Conservation (phyloP, 1,140 invertebrate genomes). For the Pachyrhynchus sulphureomaculatus region DNA sequence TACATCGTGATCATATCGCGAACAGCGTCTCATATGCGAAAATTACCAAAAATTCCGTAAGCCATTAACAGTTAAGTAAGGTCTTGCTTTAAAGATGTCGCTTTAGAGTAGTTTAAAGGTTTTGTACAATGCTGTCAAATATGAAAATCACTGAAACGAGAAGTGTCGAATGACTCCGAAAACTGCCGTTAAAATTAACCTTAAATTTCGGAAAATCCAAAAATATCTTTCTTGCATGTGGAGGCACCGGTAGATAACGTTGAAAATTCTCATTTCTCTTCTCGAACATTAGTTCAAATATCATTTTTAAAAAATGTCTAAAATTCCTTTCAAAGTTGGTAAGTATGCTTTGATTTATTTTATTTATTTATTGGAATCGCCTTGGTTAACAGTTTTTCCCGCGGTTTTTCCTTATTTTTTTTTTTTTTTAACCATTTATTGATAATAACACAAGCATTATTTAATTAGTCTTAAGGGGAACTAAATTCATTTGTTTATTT, state of each 20-base stretch:
- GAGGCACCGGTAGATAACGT: background rate
- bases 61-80: too few species aligned
- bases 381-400: background rate
- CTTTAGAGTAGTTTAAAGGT: too few species aligned
- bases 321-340: slow-evolving; percentile 44
- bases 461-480: too few species aligned
- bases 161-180: background rate
- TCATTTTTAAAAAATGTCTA: slow-evolving; percentile 38
- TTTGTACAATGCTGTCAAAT: too few species aligned
- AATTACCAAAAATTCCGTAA: too few species aligned
- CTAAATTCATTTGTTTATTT: slow-evolving; percentile 21
- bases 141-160: too few species aligned
- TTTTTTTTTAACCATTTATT: too few species aligned
- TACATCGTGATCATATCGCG: too few species aligned
- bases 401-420: too few species aligned
- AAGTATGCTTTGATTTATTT: slow-evolving; percentile 29
- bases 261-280: background rate
- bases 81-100: too few species aligned
- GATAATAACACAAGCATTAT: too few species aligned
- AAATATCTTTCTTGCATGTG: background rate
- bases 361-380: slow-evolving; percentile 3
- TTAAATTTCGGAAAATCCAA: background rate
- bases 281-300: background rate
- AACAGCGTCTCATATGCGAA: too few species aligned
- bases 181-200: background rate